Evolutionary conservation across 1,140 invertebrate species (phyloP).

Genomic region (Zaprionus nigranus): DNA sequence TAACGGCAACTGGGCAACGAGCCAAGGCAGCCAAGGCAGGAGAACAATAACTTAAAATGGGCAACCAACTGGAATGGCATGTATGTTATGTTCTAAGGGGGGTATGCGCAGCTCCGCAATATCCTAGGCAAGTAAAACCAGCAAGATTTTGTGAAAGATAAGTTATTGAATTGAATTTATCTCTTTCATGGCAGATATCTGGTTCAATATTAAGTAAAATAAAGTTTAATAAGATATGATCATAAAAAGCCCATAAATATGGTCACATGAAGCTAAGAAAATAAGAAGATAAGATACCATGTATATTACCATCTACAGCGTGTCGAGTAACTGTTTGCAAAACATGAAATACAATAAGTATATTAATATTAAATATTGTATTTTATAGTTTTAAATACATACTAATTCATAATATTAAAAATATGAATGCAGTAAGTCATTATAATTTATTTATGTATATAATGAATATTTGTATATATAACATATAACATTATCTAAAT

Average conservation of each 20-base stretch:
- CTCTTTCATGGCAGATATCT: background rate
- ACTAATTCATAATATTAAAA: too few relatives aligned
- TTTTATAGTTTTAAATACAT: too few relatives aligned
- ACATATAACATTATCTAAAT: too few relatives aligned
- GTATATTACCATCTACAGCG: too few relatives aligned
- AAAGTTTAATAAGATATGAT: background rate
- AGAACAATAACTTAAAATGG: slow-evolving; percentile 32
- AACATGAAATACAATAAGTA: too few relatives aligned
- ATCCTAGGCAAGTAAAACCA: background rate
- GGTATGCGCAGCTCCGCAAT: background rate
- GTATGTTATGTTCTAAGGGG: background rate
- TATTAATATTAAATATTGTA: too few relatives aligned
- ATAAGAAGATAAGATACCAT: background rate
- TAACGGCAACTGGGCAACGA: slow-evolving; percentile 36
- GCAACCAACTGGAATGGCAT: slow-evolving; percentile 1
- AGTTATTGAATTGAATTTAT: background rate
- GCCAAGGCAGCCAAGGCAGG: background rate
- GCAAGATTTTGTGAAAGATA: background rate
- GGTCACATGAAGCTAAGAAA: background rate
- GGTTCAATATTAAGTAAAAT: background rate
- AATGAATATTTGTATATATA: too few relatives aligned
- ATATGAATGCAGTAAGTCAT: too few relatives aligned
- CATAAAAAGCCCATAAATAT: background rate
- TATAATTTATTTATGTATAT: too few relatives aligned
- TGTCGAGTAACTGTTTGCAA: too few relatives aligned